Conservation (phyloP, 1,140 invertebrate genomes). For the Steinernema khuongi region DNA sequence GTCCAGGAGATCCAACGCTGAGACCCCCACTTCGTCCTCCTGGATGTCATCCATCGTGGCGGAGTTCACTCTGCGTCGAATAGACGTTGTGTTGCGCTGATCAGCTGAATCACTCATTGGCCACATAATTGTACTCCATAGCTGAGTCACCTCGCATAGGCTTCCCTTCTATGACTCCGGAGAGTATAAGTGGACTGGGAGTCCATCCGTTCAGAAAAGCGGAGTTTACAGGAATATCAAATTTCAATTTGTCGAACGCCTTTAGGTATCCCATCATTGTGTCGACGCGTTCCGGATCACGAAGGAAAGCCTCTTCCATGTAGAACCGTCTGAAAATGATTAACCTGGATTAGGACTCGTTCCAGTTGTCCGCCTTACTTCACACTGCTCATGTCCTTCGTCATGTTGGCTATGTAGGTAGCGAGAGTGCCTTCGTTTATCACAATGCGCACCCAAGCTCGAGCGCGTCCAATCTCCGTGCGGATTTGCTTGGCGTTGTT, state of each 20-base stretch:
- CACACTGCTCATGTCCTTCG: slow-evolving; percentile 23
- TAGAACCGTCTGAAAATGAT: slow-evolving; percentile 54
- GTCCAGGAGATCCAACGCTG: background rate
- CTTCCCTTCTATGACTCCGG: slow-evolving; percentile 46
- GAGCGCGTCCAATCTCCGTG: slow-evolving; percentile 50
- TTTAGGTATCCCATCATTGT: slow-evolving; percentile 44
- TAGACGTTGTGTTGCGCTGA: background rate
- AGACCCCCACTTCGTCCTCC: background rate
- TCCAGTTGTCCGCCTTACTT: slow-evolving; percentile 20
- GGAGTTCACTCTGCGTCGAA: background rate
- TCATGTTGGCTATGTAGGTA: slow-evolving; percentile 30
- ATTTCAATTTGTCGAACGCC: slow-evolving; percentile 27
- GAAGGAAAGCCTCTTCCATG: slow-evolving; percentile 44
- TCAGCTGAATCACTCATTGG: background rate
- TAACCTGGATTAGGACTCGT: background rate
- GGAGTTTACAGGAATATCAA: slow-evolving; percentile 20
- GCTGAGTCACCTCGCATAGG: slow-evolving; percentile 26
- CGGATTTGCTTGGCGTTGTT: slow-evolving; percentile 49
- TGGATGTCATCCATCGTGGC: slow-evolving; percentile 5
- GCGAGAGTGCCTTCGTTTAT: slow-evolving; percentile 47
- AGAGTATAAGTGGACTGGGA: slow-evolving; percentile 51
- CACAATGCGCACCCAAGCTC: slow-evolving; percentile 55
- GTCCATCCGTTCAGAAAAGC: slow-evolving; percentile 54
- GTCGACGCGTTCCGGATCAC: slow-evolving; percentile 48
- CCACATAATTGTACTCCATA: background rate